Base-by-base conservation (phyloP, 2,888 invertebrate genomes). In the Coleophora flavipennella region DNA sequence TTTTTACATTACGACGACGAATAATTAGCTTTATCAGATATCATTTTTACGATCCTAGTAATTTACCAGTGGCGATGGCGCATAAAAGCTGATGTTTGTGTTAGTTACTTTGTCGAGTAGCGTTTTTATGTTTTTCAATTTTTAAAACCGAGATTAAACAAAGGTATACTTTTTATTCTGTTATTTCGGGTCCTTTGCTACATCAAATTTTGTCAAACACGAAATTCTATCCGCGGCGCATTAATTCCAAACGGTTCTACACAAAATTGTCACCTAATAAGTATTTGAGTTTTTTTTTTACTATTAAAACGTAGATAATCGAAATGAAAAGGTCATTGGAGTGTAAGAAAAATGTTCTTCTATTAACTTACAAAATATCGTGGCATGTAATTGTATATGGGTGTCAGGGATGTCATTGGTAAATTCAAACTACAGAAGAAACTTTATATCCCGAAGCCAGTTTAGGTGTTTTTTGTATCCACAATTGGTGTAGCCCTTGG, bases 11-110 rank as follows among this genome's bases (percentile, higher is more conserved):
- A 67, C 67, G 59, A 67, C 65, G 62, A 67, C 60, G 70, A 72
- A 75, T 80, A 76, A 76, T 77, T 74, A 73, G 64, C 59, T 67
- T 72, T 69, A 76, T 78, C 77, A 58, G 69, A 72, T 71, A 76
- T 60, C 50, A 62, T 66, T 70, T 74, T 71, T 66, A 72, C 56
- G 61, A 70, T 74, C 69, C 63, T 58, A 54, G 63, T 73, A 67
- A 72, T 68, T 67, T 73, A 70, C 64, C 64, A 63, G 67, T 57
- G 65, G 20, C 20, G 60, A 66, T 57, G 65, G 20, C 20, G 60
- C 68, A 71, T 70, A 68, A 67, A 67, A 71, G 58, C 52, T 57
- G 49, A 58, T 66, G 59, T 66, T 64, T 58, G 55, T 53, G 54
- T 62, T 57, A 57, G 45, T 55, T 54, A 27, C 50, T 42, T 48